phyloP scores from a whole-genome alignment of 2,888 invertebrate genomes.

The Yponomeuta malinellus region DNA sequence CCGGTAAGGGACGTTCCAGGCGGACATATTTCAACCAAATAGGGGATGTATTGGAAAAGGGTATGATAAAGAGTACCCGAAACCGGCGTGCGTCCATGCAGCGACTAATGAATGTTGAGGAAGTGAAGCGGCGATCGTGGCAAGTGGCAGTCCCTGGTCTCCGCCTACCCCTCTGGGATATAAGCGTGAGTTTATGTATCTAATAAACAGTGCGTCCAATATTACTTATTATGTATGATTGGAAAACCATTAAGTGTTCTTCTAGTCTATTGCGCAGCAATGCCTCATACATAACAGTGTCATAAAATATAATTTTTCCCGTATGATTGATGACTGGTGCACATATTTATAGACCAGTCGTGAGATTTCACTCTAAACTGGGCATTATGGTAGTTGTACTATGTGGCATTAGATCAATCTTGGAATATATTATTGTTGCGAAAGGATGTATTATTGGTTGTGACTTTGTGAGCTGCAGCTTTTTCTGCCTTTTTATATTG shows the following conservation, averaged over 20 bases:
- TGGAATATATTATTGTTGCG: neutral
- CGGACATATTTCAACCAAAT: too few species aligned
- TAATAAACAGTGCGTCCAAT: too few species aligned
- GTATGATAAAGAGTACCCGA: too few species aligned
- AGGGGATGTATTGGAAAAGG: too few species aligned
- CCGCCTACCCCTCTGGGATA: too few species aligned
- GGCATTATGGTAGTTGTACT: neutral
- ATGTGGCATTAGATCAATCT: neutral
- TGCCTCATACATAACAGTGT: neutral
- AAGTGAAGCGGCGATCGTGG: too few species aligned
- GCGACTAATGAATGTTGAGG: too few species aligned
- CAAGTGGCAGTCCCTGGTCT: too few species aligned
- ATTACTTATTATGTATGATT: too few species aligned
- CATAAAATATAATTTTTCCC: slow-evolving; percentile 5
- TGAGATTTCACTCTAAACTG: slow-evolving; percentile 5
- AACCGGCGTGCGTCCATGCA: too few species aligned
- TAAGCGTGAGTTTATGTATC: too few species aligned
- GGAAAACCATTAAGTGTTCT: neutral
- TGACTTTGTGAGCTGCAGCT: neutral
- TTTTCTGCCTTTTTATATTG: neutral
- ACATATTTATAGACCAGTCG: slow-evolving; percentile 1
- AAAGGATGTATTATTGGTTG: neutral
- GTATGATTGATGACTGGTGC: slow-evolving; percentile 5
- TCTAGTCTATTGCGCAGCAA: neutral
- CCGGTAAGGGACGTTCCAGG: too few species aligned